phyloP scores from a whole-genome alignment of 2,113 vertebrate genomes.

The Galeopterus variegatus region DNA sequence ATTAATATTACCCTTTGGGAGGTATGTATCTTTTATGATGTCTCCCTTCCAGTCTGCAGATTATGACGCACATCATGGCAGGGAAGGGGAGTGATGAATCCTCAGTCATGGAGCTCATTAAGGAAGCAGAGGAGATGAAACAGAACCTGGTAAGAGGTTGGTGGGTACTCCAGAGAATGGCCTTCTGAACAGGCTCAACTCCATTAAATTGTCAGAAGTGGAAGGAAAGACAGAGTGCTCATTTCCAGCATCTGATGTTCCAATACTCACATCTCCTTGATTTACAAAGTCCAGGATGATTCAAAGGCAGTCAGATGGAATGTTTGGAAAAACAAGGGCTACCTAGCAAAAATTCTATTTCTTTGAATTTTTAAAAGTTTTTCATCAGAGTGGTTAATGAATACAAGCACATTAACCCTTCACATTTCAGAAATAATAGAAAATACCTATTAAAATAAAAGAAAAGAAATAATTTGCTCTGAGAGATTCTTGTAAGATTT shows the following conservation, averaged over 20 bases:
- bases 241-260: not conserved
- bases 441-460: constrained; percentile 55
- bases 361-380: constrained; percentile 51
- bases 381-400: constrained; percentile 29
- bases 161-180: not conserved
- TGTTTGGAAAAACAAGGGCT: not conserved
- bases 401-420: constrained; percentile 42
- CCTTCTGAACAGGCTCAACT: not conserved
- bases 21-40: not conserved
- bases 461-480: constrained; percentile 15
- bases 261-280: not conserved
- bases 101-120: constrained; percentile 70
- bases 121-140: constrained; percentile 82
- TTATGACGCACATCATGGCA: constrained; percentile 82
- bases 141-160: constrained; percentile 77
- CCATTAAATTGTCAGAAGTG: not conserved
- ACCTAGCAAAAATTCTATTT: constrained; percentile 43
- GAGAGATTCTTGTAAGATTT: constrained; percentile 25
- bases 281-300: constrained; percentile 32
- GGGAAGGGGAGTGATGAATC: constrained; percentile 73
- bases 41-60: constrained; percentile 79
- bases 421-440: constrained; percentile 51
- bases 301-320: constrained; percentile 22
- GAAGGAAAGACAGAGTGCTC: not conserved
- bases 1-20: constrained; percentile 46